A percentile compares a stretch with the other conserved stretches of the same genome.
phyloP scores from a whole-genome alignment of 2,113 vertebrate species.

The Macquaria ambigua region DNA sequence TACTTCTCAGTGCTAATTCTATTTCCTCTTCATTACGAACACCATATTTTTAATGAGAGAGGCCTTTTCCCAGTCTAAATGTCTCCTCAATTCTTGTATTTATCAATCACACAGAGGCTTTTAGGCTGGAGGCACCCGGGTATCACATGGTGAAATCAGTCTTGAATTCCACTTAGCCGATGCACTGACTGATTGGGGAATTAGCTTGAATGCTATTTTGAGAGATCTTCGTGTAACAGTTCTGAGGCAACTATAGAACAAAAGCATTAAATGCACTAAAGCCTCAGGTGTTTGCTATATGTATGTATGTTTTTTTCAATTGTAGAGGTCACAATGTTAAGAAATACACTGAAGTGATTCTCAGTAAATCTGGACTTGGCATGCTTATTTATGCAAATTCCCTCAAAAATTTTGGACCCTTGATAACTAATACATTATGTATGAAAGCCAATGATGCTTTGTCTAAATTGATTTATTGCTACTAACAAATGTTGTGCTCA shows the following conservation, averaged over 20 bases:
- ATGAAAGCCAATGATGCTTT: conserved; percentile 43
- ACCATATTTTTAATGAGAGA: conserved; percentile 75
- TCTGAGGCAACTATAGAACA: conserved; percentile 29
- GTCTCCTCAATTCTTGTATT: conserved; percentile 70
- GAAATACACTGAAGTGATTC: not conserved
- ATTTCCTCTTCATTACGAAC: conserved; percentile 76
- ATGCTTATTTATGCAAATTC: not conserved
- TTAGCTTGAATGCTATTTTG: conserved; percentile 66
- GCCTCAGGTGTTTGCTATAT: not conserved
- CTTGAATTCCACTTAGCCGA: conserved; percentile 71
- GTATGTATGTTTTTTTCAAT: not conserved
- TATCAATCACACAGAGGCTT: conserved; percentile 77
- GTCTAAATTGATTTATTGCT: conserved; percentile 40
- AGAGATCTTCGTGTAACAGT: conserved; percentile 52
- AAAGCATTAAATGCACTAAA: conserved; percentile 22
- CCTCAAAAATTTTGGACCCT: not conserved
- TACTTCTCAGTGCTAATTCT: conserved; percentile 75
- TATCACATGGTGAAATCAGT: conserved; percentile 66
- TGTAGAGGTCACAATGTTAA: not conserved
- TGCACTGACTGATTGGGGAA: conserved; percentile 68
- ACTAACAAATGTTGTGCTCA: not conserved
- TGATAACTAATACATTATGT: conserved; percentile 34
- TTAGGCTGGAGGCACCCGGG: conserved; percentile 61
- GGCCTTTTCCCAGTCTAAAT: conserved; percentile 52
- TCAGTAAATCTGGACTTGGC: not conserved